phyloP scores from a whole-genome alignment of 2,797 vertebrate genomes.

The Myoxocephalus aenaeus region DNA sequence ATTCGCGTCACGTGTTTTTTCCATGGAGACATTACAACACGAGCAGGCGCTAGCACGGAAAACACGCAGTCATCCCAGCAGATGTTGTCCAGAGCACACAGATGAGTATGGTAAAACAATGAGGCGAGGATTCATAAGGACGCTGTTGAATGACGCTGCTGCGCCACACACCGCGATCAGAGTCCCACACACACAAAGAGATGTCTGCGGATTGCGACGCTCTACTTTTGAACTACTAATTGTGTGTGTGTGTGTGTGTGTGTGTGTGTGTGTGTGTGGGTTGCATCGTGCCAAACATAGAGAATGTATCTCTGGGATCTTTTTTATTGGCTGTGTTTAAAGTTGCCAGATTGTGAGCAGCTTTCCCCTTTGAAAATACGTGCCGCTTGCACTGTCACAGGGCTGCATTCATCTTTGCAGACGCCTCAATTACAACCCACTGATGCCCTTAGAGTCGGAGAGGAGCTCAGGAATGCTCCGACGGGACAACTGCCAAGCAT shows the following conservation, averaged over 20 bases:
- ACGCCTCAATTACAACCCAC: constrained; percentile 75
- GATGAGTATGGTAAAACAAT: constrained; percentile 62
- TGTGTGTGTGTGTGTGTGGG: constrained; percentile 36
- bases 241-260: constrained; percentile 48
- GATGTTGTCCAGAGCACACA: constrained; percentile 61
- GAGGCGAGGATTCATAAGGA: constrained; percentile 58
- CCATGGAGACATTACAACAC: constrained; percentile 40
- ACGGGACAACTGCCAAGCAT: constrained; percentile 77
- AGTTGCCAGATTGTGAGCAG: constrained; percentile 75
- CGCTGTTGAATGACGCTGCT: constrained; percentile 35
- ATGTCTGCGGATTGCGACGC: constrained; percentile 47
- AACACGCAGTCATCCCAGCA: constrained; percentile 54
- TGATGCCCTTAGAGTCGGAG: constrained; percentile 69
- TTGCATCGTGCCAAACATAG: constrained; percentile 53
- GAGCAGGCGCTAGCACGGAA: constrained; percentile 52
- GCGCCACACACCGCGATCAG: constrained; percentile 67
- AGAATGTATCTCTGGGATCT: constrained; percentile 67
- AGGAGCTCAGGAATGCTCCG: constrained; percentile 71
- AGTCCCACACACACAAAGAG: constrained; percentile 39
- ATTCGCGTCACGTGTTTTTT: constrained; percentile 67
- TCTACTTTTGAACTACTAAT: constrained; percentile 69
- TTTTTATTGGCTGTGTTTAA: constrained; percentile 77
- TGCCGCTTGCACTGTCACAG: constrained; percentile 59
- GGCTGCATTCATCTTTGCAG: constrained; percentile 67
- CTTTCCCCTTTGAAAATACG: constrained; percentile 64